Evolutionary conservation across 2,888 invertebrate genomes (phyloP).

Genomic region (Drosophila histrio): DNA sequence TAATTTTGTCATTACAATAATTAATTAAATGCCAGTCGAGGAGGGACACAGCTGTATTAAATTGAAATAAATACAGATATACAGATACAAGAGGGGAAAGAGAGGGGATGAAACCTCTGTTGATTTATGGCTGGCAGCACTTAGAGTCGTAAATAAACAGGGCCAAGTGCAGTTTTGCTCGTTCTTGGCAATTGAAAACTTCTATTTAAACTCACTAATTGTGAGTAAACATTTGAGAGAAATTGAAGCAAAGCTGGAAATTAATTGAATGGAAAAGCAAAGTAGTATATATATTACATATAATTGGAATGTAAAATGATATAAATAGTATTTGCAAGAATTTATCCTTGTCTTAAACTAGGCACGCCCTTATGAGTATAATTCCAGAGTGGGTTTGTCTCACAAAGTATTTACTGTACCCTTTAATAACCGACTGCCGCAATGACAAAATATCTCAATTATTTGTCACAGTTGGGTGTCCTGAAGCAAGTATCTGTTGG

Average conservation of each 20-base stretch:
- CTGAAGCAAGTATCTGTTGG: not conserved
- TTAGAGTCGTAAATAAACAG: slow-evolving; percentile 50
- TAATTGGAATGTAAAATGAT: not conserved
- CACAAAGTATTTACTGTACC: not conserved
- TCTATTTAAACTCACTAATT: not conserved
- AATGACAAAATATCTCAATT: slow-evolving; percentile 14
- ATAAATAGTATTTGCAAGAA: too few species aligned
- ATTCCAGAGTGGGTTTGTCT: not conserved
- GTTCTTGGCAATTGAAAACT: not conserved
- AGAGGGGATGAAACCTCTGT: slow-evolving; percentile 1
- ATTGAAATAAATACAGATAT: slow-evolving; percentile 38
- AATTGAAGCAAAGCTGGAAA: slow-evolving; percentile 9
- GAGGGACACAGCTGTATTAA: slow-evolving; percentile 43
- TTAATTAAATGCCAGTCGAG: slow-evolving; percentile 52
- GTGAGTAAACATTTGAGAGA: slow-evolving; percentile 5
- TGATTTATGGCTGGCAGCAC: slow-evolving; percentile 58
- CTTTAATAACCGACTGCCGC: slow-evolving; percentile 26
- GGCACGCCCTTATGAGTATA: too few species aligned
- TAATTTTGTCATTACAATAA: slow-evolving; percentile 68
- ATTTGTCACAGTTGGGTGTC: not conserved
- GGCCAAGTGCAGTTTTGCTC: not conserved
- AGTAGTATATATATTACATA: not conserved
- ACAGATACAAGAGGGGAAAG: not conserved
- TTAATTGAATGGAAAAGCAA: slow-evolving; percentile 1
- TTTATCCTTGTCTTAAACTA: not conserved